Percentiles rank a stretch among this genome's conserved stretches.
These are phyloP conservation scores for Drosophila cognata DNA, from an alignment of 2,888 invertebrate genomes.

Conservation along the genomic window DNA sequence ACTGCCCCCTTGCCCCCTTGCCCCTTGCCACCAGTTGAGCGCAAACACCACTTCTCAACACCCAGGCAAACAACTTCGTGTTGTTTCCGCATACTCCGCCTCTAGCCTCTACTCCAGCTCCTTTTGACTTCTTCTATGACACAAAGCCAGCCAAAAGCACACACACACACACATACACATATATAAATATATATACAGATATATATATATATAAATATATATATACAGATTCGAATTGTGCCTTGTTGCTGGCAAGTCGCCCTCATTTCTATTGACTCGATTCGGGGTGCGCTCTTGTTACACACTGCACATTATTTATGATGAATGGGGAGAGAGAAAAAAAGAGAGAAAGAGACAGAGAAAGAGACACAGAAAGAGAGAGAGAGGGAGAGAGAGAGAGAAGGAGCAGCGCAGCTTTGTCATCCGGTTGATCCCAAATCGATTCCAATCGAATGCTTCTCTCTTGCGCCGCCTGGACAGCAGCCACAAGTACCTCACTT, in stretches of 20 bases:
- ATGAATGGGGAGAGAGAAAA: neutral
- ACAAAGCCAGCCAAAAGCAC: constrained; percentile 40
- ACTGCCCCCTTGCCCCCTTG: neutral
- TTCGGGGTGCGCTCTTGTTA: constrained; percentile 51
- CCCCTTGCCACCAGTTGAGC: neutral
- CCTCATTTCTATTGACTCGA: constrained; percentile 38
- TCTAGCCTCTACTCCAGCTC: neutral
- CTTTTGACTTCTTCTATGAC: constrained; percentile 7
- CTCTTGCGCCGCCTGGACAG: neutral
- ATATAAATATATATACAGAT: neutral
- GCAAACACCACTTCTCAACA: constrained; percentile 55
- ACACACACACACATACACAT: neutral
- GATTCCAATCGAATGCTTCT: neutral
- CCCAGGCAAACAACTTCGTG: constrained; percentile 56
- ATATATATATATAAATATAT: neutral
- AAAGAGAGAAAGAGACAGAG: no score
- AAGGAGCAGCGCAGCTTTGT: neutral
- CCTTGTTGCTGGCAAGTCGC: constrained; percentile 26
- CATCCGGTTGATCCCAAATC: constrained; percentile 2
- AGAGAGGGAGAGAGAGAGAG: neutral
- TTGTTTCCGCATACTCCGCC: constrained; percentile 26
- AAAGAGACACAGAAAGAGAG: no score
- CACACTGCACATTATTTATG: constrained; percentile 30
- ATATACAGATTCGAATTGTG: constrained; percentile 12
- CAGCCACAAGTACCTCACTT: neutral